Evolutionary conservation across 2,888 invertebrate genomes (phyloP).

Genomic region (Gerris lacustris): DNA sequence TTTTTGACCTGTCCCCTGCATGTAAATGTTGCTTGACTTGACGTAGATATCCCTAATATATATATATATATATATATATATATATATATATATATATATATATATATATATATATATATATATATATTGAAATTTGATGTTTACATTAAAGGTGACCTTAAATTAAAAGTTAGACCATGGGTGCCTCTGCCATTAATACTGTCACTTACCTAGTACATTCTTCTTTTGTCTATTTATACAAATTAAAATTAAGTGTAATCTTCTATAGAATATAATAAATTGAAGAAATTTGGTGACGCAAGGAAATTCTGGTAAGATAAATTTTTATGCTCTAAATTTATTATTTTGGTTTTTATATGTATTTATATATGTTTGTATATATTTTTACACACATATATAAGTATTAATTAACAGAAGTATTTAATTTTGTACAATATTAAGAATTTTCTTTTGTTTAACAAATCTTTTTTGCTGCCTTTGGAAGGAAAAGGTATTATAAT

Average conservation of each 20-base stretch:
- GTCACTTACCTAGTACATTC: too few species aligned
- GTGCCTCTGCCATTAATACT: too few species aligned
- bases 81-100: not conserved
- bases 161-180: too few species aligned
- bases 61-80: constrained; percentile 1
- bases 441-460: not conserved
- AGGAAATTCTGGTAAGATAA: too few species aligned
- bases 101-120: too few species aligned
- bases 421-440: not conserved
- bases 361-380: too few species aligned
- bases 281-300: not conserved
- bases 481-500: constrained; percentile 18
- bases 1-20: not conserved
- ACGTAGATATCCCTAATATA: not conserved
- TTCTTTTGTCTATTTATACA: too few species aligned
- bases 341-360: too few species aligned
- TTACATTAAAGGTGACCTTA: too few species aligned
- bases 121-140: too few species aligned
- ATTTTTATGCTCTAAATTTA: too few species aligned
- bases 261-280: not conserved
- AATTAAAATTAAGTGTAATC: not conserved
- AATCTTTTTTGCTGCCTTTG: constrained; percentile 9
- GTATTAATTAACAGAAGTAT: not conserved
- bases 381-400: too few species aligned
- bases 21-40: not conserved